Conservation (phyloP, 2,113 vertebrate species). For the Mandrillus leucophaeus region DNA sequence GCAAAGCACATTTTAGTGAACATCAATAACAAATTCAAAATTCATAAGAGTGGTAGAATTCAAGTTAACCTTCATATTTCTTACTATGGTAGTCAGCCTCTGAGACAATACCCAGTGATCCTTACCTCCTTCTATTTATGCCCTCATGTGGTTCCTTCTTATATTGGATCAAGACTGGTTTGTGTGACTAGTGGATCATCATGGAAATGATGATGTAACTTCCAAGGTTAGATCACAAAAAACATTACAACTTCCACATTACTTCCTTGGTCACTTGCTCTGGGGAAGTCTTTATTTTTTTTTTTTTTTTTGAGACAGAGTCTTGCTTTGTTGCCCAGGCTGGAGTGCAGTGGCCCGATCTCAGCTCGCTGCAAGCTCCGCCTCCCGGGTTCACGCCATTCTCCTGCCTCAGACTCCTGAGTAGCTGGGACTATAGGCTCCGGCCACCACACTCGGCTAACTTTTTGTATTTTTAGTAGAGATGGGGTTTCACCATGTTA, state of each 20-base stretch:
- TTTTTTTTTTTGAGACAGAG: too few species aligned
- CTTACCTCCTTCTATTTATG: neutral
- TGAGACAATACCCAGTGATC: neutral
- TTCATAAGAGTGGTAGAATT: neutral
- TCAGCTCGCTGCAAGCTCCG: too few species aligned
- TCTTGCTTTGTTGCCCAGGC: too few species aligned
- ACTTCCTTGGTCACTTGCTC: neutral
- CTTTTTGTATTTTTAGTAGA: too few species aligned
- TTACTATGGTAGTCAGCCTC: neutral
- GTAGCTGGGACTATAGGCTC: too few species aligned
- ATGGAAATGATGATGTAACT: neutral
- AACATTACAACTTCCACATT: neutral
- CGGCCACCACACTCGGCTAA: too few species aligned
- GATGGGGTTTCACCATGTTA: too few species aligned
- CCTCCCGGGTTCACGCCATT: too few species aligned
- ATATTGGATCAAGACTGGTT: neutral
- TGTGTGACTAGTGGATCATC: neutral
- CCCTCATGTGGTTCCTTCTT: neutral
- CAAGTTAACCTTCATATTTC: neutral
- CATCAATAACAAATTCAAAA: neutral
- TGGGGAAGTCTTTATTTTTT: neutral
- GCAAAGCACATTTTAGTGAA: constrained; percentile 21
- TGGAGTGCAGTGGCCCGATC: too few species aligned
- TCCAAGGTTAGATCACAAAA: neutral
- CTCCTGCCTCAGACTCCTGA: too few species aligned